Percentiles rank a stretch among this genome's conserved stretches.
phyloP scores from a whole-genome alignment of 64 coral and sea anemone species.

The Cladopsammia gracilis region DNA sequence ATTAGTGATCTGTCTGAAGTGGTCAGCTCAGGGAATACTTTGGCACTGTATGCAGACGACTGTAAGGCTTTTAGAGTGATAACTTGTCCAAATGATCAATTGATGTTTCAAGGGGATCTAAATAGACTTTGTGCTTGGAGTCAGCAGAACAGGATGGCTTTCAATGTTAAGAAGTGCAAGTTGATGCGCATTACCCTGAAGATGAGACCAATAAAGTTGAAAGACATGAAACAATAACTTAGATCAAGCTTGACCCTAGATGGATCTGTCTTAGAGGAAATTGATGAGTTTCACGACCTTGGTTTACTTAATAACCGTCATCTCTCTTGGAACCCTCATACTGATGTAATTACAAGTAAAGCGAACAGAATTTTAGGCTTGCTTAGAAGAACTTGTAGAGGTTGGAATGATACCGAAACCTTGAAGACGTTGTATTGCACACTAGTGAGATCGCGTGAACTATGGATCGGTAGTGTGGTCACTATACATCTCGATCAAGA shows the following conservation, averaged over 20 bases:
- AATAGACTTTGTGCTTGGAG: conserved; percentile 26
- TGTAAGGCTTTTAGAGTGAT: conserved; percentile 33
- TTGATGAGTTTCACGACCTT: conserved; percentile 6
- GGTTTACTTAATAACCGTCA: conserved; percentile 1
- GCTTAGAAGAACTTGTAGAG: conserved; percentile 20
- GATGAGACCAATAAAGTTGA: conserved; percentile 25
- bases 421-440: not conserved
- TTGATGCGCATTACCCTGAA: conserved; percentile 38
- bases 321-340: conserved; percentile 14
- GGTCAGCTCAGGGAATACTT: not conserved
- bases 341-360: conserved; percentile 23
- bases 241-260: not conserved
- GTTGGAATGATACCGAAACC: conserved; percentile 21
- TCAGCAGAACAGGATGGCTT: conserved; percentile 41
- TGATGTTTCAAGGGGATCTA: conserved; percentile 37
- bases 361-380: conserved; percentile 20
- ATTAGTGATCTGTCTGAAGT: conserved; percentile 21
- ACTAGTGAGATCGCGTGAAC: not conserved
- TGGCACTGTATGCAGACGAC: conserved; percentile 46
- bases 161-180: conserved; percentile 63
- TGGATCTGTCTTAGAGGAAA: conserved; percentile 1
- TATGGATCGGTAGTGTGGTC: conserved; percentile 42
- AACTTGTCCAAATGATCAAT: not conserved
- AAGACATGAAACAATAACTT: too few relatives aligned
- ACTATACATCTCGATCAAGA: conserved; percentile 21